Conservation (phyloP, 92 coral and sea anemone species). For the Epizoanthus fatuus region DNA sequence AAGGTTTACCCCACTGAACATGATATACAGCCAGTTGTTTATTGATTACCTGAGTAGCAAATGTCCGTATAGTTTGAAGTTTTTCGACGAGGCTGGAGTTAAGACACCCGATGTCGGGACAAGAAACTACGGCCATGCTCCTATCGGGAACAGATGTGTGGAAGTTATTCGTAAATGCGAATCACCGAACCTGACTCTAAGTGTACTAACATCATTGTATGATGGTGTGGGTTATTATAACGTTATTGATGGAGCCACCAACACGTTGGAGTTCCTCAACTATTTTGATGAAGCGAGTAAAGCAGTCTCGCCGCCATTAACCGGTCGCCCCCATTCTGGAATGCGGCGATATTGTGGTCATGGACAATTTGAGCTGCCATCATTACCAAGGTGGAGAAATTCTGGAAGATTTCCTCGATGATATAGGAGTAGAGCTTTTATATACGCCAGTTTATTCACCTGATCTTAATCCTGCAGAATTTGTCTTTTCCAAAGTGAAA, state of each 20-base stretch:
- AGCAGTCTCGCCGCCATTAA: constrained; percentile 8
- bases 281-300: constrained; percentile 50
- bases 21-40: constrained; percentile 29
- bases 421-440: constrained; percentile 37
- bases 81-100: constrained; percentile 68
- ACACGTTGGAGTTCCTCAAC: constrained; percentile 32
- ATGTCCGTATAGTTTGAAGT: constrained; percentile 22
- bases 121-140: constrained; percentile 39
- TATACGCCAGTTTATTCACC: constrained; percentile 46
- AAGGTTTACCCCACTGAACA: constrained; percentile 21
- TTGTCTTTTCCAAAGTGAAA: constrained; percentile 42
- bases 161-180: constrained; percentile 33
- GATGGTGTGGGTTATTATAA: constrained; percentile 54
- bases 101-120: constrained; percentile 51
- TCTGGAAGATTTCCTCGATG: neutral
- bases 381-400: constrained; percentile 51
- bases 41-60: constrained; percentile 27
- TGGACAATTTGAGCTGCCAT: constrained; percentile 49
- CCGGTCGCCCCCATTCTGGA: constrained; percentile 52
- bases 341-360: constrained; percentile 54
- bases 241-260: constrained; percentile 49
- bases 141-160: constrained; percentile 40
- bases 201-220: constrained; percentile 28
- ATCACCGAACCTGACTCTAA: constrained; percentile 27
- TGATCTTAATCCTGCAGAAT: constrained; percentile 50